phyloP scores from a whole-genome alignment of 2,888 invertebrate species.

The Reticulitermes lucifugus region DNA sequence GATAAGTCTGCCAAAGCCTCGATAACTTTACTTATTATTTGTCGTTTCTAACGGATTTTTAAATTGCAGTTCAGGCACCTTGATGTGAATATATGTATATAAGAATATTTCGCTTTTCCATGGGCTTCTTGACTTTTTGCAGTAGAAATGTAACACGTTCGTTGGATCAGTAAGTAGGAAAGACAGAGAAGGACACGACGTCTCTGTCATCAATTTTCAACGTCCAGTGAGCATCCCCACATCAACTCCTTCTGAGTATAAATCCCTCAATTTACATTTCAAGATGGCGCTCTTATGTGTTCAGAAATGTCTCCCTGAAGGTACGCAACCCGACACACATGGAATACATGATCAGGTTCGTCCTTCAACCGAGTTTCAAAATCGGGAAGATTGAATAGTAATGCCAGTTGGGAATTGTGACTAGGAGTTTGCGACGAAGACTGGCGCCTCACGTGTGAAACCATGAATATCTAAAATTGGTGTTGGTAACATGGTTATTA shows the following conservation, averaged over 20 bases:
- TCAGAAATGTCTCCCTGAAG: not conserved
- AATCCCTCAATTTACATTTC: constrained; percentile 11
- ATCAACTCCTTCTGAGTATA: not conserved
- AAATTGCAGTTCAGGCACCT: not conserved
- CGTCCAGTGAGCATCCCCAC: constrained; percentile 7
- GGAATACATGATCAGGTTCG: not conserved
- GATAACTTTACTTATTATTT: not conserved
- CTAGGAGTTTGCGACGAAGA: too few species aligned
- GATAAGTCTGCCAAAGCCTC: too few species aligned
- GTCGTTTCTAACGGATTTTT: not conserved
- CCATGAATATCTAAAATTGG: too few species aligned
- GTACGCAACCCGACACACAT: not conserved
- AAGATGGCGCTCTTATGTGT: not conserved
- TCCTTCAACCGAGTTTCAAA: not conserved
- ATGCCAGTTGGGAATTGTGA: not conserved
- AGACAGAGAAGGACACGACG: not conserved
- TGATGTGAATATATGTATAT: not conserved
- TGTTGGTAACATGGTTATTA: too few species aligned
- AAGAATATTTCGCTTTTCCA: not conserved
- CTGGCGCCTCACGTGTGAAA: too few species aligned
- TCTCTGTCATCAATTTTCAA: not conserved
- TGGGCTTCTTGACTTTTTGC: not conserved
- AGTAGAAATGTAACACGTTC: not conserved
- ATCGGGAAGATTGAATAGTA: not conserved
- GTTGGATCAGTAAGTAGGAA: not conserved